Evolutionary conservation across 2,113 vertebrate genomes (phyloP), one percentile per base, ranked within the genome.

Genomic region (Vanacampus margaritifer): DNA sequence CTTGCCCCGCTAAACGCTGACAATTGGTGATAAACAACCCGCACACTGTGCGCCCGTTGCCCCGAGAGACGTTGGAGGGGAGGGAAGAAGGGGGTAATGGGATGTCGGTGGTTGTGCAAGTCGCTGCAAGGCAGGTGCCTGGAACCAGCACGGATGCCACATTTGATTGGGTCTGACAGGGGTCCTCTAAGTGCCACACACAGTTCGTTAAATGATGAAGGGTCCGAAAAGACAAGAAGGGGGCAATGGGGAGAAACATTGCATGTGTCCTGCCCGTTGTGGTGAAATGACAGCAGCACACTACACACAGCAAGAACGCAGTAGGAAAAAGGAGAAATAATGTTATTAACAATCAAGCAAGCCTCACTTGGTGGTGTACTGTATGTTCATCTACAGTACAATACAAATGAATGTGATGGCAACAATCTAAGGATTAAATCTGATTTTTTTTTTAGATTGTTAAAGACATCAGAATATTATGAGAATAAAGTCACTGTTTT

Each of bases 11-110:
- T 94, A 95, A 95, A 91, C 87, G 84, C 89, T 93, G 92, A 94
- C 94, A 95, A 95, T 91, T 92, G 92, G 91, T 95, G 95, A 95
- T 94, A 95, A 97, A 97, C 95, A 93, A 92, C 92, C 92, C 91
- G 87, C 90, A 91, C 84, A 84, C 84, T 86, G 83, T 75, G 85
- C 90, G 87, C 90, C 82, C 67, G 93, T 96, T 92, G 79, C 93
- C 93, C 93, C 65, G 58, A 91, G 94, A 92, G 89, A 95, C 82
- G 65, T 79, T 78, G 91, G 72, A 67, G 78, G 65, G 60, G 68
- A 58, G 62, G 69, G 60, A 69, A 65, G 66, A 74, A 63, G 65
- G 69, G 70, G 68, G 81, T 76, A 69, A 79, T 76, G 76, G 77
- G 76, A 83, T 80, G 73, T 67, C 78, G 79, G 77, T 82, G 69